A percentile compares a stretch with the other conserved stretches of the same genome.
phyloP scores from a whole-genome alignment of 2,113 vertebrate genomes.

The Nothoprocta pentlandii region DNA sequence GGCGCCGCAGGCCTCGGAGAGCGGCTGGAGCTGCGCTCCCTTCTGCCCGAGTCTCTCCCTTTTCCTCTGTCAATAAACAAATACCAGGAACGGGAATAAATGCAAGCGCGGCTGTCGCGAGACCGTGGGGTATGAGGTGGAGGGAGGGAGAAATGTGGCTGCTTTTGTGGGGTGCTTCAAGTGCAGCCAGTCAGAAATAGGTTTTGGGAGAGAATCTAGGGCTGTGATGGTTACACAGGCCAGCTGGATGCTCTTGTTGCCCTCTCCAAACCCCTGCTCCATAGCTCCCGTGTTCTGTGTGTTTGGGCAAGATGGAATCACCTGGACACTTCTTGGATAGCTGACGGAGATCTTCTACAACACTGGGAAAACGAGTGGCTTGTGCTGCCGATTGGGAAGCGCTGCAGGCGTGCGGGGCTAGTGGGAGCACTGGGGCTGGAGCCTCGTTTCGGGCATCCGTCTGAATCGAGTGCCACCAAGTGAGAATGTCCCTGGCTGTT shows the following conservation, averaged over 20 bases:
- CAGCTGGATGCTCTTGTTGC: accelerated
- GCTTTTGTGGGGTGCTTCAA: not conserved
- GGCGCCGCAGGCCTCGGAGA: not conserved
- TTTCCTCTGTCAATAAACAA: not conserved
- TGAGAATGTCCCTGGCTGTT: not conserved
- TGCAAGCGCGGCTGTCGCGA: not conserved
- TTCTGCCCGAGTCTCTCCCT: not conserved
- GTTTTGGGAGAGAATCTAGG: not conserved
- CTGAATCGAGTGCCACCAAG: not conserved
- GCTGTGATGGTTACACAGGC: not conserved
- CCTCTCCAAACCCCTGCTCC: not conserved
- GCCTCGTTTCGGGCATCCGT: not conserved
- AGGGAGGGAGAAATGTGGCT: not conserved
- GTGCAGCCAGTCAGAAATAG: not conserved
- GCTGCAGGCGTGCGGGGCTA: not conserved
- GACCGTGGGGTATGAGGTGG: not conserved
- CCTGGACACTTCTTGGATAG: not conserved
- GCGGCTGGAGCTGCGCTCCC: not conserved
- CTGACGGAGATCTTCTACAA: not conserved
- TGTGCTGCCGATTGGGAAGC: not conserved
- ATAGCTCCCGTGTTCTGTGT: not conserved
- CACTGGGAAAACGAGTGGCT: not conserved
- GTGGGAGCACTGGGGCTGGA: not conserved
- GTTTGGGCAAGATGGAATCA: not conserved
- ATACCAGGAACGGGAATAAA: not conserved